Evolutionary conservation across 2,888 invertebrate genomes (phyloP).

Genomic region (Thera obeliscata): DNA sequence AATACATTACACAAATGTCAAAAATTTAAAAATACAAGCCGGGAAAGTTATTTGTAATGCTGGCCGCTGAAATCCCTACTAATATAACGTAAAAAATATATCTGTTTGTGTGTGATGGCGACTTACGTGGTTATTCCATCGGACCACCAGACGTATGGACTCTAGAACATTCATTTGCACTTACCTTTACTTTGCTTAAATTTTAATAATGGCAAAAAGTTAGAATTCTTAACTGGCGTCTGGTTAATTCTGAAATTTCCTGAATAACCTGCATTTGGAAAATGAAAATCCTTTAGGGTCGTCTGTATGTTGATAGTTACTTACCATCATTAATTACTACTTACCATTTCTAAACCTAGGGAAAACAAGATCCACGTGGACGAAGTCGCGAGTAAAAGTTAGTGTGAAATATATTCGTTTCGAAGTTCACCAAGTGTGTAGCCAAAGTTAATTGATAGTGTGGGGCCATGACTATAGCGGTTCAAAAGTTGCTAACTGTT

Average conservation of each 20-base stretch:
- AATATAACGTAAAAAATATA: background rate
- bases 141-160: background rate
- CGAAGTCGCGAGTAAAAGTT: background rate
- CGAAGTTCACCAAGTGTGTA: constrained; percentile 27
- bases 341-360: no score
- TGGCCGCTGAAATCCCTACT: constrained; percentile 13
- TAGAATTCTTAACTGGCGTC: no score
- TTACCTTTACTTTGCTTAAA: no score
- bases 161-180: no score
- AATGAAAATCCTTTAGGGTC: no score
- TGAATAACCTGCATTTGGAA: no score
- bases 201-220: no score
- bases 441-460: constrained; percentile 26
- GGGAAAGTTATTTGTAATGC: constrained; percentile 29
- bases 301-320: no score
- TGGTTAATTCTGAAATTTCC: no score
- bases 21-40: constrained; percentile 35
- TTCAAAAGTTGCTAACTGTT: background rate
- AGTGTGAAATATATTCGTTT: constrained; percentile 17
- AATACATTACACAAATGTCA: constrained; percentile 37
- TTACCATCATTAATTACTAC: no score
- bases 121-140: background rate
- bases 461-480: constrained; percentile 15
- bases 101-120: background rate
- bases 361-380: background rate